Conservation (phyloP, 92 coral and sea anemone genomes). For the Siderastrea radians region DNA sequence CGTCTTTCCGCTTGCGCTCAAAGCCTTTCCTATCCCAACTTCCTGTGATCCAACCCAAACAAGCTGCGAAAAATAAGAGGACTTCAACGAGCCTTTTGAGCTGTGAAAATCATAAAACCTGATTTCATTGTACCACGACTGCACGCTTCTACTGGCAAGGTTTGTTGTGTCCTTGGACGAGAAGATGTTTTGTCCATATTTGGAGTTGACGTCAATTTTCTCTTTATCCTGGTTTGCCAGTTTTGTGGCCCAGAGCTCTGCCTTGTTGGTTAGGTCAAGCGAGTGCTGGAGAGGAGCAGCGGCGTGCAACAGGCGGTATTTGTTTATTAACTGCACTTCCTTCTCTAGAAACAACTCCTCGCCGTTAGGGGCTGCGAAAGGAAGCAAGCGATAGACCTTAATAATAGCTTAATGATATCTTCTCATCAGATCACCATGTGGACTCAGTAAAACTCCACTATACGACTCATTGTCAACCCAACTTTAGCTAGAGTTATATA, state of each 20-base stretch:
- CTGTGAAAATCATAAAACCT: constrained; percentile 85
- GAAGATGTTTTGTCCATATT: constrained; percentile 88
- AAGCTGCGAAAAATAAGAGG: constrained; percentile 89
- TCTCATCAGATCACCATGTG: no score
- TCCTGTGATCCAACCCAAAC: constrained; percentile 83
- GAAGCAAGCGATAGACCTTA: no score
- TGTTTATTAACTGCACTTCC: constrained; percentile 76
- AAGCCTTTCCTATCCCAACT: constrained; percentile 89
- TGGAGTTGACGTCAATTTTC: constrained; percentile 78
- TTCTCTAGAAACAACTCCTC: constrained; percentile 68
- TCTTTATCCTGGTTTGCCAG: constrained; percentile 85
- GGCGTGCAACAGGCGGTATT: constrained; percentile 93
- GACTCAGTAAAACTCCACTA: no score
- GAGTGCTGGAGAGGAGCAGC: constrained; percentile 76
- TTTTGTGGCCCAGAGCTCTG: constrained; percentile 83
- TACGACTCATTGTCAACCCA: no score
- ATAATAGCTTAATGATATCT: no score
- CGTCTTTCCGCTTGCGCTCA: constrained; percentile 71
- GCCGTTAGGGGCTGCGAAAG: not conserved
- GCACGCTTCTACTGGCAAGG: constrained; percentile 68
- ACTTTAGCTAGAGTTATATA: no score
- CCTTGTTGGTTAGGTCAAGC: constrained; percentile 84
- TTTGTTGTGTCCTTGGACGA: constrained; percentile 59
- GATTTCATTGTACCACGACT: constrained; percentile 93
- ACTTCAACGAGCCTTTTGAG: constrained; percentile 71